A percentile compares a stretch with the other conserved stretches of the same genome.
Conservation (phyloP, 2,888 invertebrate species). For the Dichetophora obliterata region DNA sequence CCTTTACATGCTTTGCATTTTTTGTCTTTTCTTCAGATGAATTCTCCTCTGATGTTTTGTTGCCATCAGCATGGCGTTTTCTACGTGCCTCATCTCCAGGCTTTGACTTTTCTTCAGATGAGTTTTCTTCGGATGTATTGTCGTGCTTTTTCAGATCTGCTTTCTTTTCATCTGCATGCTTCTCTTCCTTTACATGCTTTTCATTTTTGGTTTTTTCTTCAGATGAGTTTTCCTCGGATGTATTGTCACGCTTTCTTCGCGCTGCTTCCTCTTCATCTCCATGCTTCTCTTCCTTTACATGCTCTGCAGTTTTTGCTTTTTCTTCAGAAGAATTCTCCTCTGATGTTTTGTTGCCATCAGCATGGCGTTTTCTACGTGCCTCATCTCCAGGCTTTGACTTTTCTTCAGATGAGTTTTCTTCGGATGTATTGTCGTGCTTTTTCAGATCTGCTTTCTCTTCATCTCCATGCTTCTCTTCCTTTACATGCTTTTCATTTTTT, state of each 20-base stretch:
- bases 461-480: conserved; percentile 26
- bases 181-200: not conserved
- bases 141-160: too few relatives aligned
- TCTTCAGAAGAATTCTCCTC: conserved; percentile 21
- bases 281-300: not conserved
- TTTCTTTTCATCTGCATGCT: conserved; percentile 33
- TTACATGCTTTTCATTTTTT: conserved; percentile 5
- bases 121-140: too few relatives aligned
- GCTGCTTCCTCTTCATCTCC: not conserved
- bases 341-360: conserved; percentile 10
- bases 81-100: not conserved
- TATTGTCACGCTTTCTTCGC: conserved; percentile 14
- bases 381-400: not conserved
- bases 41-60: conserved; percentile 22
- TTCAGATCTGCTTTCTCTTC: too few relatives aligned
- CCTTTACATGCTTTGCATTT: not conserved
- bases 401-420: conserved; percentile 26
- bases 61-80: not conserved
- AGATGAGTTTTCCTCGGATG: conserved; percentile 24
- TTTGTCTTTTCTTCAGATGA: conserved; percentile 14
- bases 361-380: conserved; percentile 12
- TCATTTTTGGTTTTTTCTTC: conserved; percentile 32
- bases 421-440: too few relatives aligned
- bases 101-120: conserved; percentile 17
- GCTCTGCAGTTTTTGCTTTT: conserved; percentile 21